Percentiles rank a stretch among this genome's conserved stretches.
These are phyloP conservation scores for Bujurquina vittata DNA, from an alignment of 2,113 vertebrate genomes.

Conservation along the genomic window DNA sequence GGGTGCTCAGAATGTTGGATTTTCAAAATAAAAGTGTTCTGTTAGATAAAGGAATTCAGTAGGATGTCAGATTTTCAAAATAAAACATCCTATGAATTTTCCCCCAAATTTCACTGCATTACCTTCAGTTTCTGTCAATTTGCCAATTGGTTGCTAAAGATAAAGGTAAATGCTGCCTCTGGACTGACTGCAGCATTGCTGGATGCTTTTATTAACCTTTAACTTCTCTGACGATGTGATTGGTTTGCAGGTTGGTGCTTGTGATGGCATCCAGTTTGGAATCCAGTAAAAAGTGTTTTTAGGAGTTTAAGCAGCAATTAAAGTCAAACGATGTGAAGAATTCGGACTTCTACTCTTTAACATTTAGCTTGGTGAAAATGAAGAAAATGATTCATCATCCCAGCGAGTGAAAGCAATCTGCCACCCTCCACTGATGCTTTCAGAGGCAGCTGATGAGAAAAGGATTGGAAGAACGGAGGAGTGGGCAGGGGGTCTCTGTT, in stretches of 20 bases:
- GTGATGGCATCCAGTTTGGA: no score
- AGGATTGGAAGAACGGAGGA: not conserved
- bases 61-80: not conserved
- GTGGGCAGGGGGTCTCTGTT: not conserved
- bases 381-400: not conserved
- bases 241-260: no score
- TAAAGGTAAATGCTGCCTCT: not conserved
- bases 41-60: not conserved
- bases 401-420: not conserved
- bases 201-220: not conserved
- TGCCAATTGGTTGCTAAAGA: no score
- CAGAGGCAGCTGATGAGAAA: constrained; percentile 14
- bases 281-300: no score
- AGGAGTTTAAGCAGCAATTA: not conserved
- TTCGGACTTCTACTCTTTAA: not conserved
- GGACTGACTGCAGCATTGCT: not conserved
- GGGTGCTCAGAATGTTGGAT: not conserved
- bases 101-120: not conserved
- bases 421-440: not conserved
- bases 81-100: not conserved
- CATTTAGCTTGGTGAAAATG: not conserved
- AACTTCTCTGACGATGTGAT: not conserved
- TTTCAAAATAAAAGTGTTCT: not conserved
- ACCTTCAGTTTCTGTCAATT: not conserved
- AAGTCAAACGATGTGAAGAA: not conserved